These are phyloP conservation scores for Drosophila villosipedis DNA, from an alignment of 2,888 invertebrate species.

Conservation along the genomic window DNA sequence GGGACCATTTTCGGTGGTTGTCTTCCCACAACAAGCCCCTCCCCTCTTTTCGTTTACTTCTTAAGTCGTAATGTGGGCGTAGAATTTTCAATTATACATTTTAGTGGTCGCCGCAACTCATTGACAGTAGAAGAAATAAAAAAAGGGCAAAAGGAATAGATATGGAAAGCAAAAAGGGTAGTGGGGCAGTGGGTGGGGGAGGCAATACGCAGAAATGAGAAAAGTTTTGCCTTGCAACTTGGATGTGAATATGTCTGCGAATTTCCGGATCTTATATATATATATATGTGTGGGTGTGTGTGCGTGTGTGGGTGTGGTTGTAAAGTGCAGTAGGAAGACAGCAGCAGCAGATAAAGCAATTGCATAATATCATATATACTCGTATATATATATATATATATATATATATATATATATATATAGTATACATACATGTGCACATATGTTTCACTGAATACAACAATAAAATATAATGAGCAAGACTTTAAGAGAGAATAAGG, in stretches of 20 bases:
- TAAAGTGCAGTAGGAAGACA: neutral
- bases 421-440: neutral
- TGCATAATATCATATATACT: neutral
- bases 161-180: slow-evolving; percentile 35
- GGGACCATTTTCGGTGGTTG: slow-evolving; percentile 60
- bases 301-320: neutral
- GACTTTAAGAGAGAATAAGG: neutral
- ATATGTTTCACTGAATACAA: neutral
- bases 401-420: neutral
- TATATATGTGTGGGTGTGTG: neutral
- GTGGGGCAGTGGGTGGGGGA: neutral
- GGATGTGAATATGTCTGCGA: slow-evolving; percentile 30
- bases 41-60: slow-evolving; percentile 26
- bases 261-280: slow-evolving; percentile 30
- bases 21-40: neutral
- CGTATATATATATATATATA: neutral
- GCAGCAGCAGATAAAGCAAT: neutral
- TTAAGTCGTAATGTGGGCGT: slow-evolving; percentile 70
- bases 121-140: slow-evolving; percentile 55
- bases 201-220: slow-evolving; percentile 59
- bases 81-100: slow-evolving; percentile 76
- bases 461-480: neutral
- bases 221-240: slow-evolving; percentile 57
- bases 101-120: slow-evolving; percentile 68
- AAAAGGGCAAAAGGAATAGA: slow-evolving; percentile 9